A percentile compares a stretch with the other conserved stretches of the same genome.
Conservation (phyloP, 2,888 invertebrate species). For the Orthosia gothica region DNA sequence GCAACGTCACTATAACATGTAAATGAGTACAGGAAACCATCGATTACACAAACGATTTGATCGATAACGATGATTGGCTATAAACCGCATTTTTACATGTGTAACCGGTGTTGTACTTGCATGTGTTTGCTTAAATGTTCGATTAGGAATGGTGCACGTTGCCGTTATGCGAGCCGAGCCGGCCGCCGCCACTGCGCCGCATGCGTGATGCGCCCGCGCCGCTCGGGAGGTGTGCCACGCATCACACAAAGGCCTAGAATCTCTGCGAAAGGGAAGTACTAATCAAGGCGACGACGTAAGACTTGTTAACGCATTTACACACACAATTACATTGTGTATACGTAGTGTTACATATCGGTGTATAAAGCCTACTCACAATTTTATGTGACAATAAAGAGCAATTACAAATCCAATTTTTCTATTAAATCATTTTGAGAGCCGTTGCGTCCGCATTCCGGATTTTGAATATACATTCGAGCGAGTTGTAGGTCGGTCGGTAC, state of each 20-base stretch:
- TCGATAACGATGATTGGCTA: conserved; percentile 6
- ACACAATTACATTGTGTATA: conserved; percentile 71
- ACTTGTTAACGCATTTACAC: conserved; percentile 77
- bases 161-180: conserved; percentile 58
- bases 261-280: conserved; percentile 83
- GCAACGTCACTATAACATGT: conserved; percentile 34
- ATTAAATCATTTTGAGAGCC: conserved; percentile 68
- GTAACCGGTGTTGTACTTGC: conserved; percentile 34
- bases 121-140: conserved; percentile 41
- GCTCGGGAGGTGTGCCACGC: conserved; percentile 40
- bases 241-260: conserved; percentile 79
- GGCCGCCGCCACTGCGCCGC: conserved; percentile 27
- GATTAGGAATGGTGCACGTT: conserved; percentile 51
- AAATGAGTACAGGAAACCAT: conserved; percentile 36
- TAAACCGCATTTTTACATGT: conserved; percentile 23
- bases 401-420: conserved; percentile 68
- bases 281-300: conserved; percentile 78
- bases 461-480: conserved; percentile 48
- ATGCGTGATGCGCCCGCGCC: conserved; percentile 42
- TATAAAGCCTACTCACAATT: conserved; percentile 72
- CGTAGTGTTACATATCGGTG: conserved; percentile 56
- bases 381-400: conserved; percentile 61
- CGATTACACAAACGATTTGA: conserved; percentile 26
- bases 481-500: conserved; percentile 30
- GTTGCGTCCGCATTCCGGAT: conserved; percentile 49